Evolutionary conservation across 2,113 vertebrate genomes (phyloP).

Genomic region (Anseranas semipalmata): DNA sequence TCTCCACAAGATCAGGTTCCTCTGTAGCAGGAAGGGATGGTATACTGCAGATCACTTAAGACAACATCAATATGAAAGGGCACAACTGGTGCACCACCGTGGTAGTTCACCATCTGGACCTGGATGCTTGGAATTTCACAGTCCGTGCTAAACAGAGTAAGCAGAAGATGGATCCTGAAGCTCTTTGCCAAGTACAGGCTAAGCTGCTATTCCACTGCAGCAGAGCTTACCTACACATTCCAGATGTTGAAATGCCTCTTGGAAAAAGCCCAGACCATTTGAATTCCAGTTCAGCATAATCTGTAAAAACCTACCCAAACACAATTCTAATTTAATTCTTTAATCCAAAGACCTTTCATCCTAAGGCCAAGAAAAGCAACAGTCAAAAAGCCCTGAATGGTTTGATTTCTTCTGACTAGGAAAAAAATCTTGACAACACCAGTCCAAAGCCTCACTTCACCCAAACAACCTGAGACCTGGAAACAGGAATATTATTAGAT

Average conservation of each 20-base stretch:
- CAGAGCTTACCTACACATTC: neutral
- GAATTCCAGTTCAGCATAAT: neutral
- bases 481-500: neutral
- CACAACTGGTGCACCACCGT: accelerated
- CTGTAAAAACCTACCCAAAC: neutral
- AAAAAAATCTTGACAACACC: neutral
- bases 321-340: neutral
- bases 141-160: neutral
- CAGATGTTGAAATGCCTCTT: neutral
- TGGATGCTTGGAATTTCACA: neutral
- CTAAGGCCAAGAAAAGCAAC: neutral
- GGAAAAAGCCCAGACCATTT: neutral
- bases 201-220: neutral
- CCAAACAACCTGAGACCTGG: neutral
- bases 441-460: neutral
- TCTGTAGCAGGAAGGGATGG: neutral
- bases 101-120: neutral
- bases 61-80: neutral
- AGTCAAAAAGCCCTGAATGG: neutral
- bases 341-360: neutral
- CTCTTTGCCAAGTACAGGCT: neutral
- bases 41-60: neutral
- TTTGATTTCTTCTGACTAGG: neutral
- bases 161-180: neutral
- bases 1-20: too few relatives aligned